Evolutionary conservation across 2,888 invertebrate species (phyloP), one percentile per base, ranked within the genome.

Genomic region (Crossocerus cetratus): DNA sequence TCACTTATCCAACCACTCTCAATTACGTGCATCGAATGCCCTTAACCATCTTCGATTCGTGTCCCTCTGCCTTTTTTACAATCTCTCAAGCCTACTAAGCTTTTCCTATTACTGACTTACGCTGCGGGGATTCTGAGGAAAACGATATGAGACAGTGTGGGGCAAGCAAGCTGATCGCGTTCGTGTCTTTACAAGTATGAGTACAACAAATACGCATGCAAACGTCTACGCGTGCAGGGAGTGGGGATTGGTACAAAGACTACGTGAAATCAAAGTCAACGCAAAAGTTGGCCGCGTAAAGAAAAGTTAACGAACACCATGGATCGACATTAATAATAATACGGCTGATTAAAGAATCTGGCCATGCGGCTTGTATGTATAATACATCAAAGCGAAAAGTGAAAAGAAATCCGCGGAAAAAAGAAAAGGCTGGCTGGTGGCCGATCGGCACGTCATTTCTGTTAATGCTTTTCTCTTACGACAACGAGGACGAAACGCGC

Each of bases 381-480:
- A n/a, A 72, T 56, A 57, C 68, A 69, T 69, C 44, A 66, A 64
- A 65, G 67, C 20, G 63, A 13, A 63, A 62, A 65, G 63, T 74
- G 65, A 13, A 63, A 62, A 65, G 63, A 71, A 64, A 77, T 71
- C 65, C 77, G 77, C 77, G 66, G 70, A 77, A 77, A 78, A 58
- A 78, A 72, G 78, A 72, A 74, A 73, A 81, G 84, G 83, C 83
- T 83, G 83, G 66, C 83, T 83, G 83, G 83, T 83, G 83, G 83
- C 77, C 82, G 62, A 55, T 66, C 72, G 74, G 69, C 62, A 77
- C 45, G 62, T 80, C 65, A 72, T 64, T 72, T 76, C 67, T 70
- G 66, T 73, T 54, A 42, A 32, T 76, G 42, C 56, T 58, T 54
- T 68, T 23, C 3, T 54, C 21, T 58, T 23, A 64, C 54, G 44